Conservation (phyloP, 2,888 invertebrate species). For the Asteroscopus sphinx region DNA sequence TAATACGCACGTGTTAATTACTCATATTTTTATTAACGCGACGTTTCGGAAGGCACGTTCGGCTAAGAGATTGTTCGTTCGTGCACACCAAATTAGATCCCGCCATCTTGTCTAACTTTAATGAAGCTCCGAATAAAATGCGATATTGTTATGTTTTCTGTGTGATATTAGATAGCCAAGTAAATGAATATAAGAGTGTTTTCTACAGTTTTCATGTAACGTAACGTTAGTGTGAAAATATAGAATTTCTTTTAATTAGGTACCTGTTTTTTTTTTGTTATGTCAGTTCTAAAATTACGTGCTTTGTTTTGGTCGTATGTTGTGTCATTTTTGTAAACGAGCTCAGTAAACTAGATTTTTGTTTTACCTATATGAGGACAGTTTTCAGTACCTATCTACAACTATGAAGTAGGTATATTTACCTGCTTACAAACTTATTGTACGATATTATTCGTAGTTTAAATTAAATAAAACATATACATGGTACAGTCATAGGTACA, state of each 20-base stretch:
- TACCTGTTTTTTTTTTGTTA: too few species aligned
- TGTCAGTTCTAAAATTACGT: not conserved
- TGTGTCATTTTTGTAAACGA: not conserved
- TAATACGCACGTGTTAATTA: constrained; percentile 28
- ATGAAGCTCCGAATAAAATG: constrained; percentile 24
- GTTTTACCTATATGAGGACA: too few species aligned
- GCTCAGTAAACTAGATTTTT: too few species aligned
- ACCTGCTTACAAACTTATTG: too few species aligned
- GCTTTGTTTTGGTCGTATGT: not conserved
- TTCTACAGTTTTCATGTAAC: not conserved
- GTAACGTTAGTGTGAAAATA: not conserved
- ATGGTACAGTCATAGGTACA: too few species aligned
- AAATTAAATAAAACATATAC: too few species aligned
- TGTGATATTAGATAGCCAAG: constrained; percentile 20
- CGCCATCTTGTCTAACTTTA: constrained; percentile 30
- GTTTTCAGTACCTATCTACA: too few species aligned
- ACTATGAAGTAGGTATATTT: too few species aligned
- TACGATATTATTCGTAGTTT: too few species aligned
- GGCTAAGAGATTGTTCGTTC: constrained; percentile 36
- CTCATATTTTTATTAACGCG: constrained; percentile 39
- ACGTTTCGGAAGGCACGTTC: constrained; percentile 32
- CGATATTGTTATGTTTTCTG: constrained; percentile 37
- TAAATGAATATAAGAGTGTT: constrained; percentile 8
- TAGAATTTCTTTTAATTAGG: not conserved
- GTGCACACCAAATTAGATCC: constrained; percentile 50